phyloP scores from a whole-genome alignment of 2,797 vertebrate genomes.

The Microtus californicus region DNA sequence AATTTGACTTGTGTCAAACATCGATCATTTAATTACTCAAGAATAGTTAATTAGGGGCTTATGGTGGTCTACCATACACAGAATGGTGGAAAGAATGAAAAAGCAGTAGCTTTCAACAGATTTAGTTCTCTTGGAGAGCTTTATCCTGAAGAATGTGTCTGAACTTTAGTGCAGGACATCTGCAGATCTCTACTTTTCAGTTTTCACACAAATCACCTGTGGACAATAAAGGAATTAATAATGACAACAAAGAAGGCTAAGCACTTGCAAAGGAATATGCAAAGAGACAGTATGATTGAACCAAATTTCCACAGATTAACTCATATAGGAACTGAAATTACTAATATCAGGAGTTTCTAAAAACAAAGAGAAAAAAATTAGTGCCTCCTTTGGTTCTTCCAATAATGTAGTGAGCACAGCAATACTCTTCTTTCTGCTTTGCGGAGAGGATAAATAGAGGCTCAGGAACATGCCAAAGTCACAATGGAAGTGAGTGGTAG shows the following conservation, averaged over 20 bases:
- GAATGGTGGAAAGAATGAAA: not conserved
- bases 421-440: not conserved
- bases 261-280: not conserved
- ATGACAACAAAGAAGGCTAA: not conserved
- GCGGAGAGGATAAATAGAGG: conserved; percentile 20
- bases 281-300: not conserved
- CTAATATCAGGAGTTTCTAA: not conserved
- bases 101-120: conserved; percentile 6
- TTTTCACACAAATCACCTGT: not conserved
- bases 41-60: not conserved
- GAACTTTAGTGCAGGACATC: not conserved
- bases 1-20: conserved; percentile 42
- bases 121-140: not conserved
- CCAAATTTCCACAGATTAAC: conserved; percentile 14
- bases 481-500: not conserved
- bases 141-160: not conserved
- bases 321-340: not conserved
- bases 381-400: conserved; percentile 41
- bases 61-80: not conserved
- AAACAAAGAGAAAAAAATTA: conserved; percentile 24
- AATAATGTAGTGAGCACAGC: not conserved
- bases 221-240: not conserved
- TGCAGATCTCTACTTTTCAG: conserved; percentile 10
- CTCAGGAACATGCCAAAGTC: conserved; percentile 23
- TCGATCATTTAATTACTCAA: conserved; percentile 8